Base-by-base conservation (phyloP, 2,888 invertebrate genomes). In the Leptopilina myrica region DNA sequence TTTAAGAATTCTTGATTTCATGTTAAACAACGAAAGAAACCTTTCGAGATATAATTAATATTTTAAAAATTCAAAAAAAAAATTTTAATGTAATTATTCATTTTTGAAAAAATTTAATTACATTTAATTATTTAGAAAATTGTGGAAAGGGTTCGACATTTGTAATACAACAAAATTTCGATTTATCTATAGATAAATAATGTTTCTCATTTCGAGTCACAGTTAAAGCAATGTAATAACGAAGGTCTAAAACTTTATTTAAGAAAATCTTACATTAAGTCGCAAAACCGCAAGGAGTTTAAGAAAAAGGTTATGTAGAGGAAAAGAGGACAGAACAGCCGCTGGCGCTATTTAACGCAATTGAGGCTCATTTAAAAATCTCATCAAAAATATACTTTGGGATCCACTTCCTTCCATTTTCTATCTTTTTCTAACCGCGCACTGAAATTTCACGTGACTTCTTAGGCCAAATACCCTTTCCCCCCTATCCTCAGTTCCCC, bases 281-380 rank as follows among this genome's bases (percentile, higher is more conserved):
- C 76, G 81, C 79, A 66, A 76, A 80, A 81, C 81, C 76, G 83
- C 82, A 83, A 82, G 76, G 76, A 84, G 83, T 77, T 77, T 79
- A 64, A 77, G 78, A 78, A 64, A 66, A 77, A 81, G 64, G 69
- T 69, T 49, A 49, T 49, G 11, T 49, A 20, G 20, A 64, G 81
- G n/a, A 15, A 82, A 80, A 81, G 81, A 82, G 81, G 81, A 81
- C 82, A 80, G 78, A 79, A 79, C 81, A 82, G 84, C 85, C 86
- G 83, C 84, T 82, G 84, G 84, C 84, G 85, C 84, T 87, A 84
- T 89, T 91, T 90, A 90, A 91, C 90, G 89, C 90, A 90, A 91
- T 91, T 91, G 89, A 86, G 86, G 88, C 89, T 91, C 90, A 88
- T 90, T 91, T 91, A 89, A 91, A 91, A 91, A 91, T 90, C 89